Conservation (phyloP, 2,797 vertebrate species). For the Mycteria americana region DNA sequence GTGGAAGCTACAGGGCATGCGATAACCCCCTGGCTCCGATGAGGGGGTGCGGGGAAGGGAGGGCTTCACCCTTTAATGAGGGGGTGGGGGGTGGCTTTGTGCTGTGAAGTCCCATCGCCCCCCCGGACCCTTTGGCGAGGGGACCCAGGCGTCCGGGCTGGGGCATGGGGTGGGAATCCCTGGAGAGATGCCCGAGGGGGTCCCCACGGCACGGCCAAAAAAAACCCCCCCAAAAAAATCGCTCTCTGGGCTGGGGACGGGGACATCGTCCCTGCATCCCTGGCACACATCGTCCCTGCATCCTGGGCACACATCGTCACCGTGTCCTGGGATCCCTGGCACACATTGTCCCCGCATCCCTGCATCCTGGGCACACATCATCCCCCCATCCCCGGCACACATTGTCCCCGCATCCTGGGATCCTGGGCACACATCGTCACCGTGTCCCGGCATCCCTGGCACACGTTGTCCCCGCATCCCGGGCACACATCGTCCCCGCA, state of each 20-base stretch:
- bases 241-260: not conserved
- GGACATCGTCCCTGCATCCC: rapidly evolving
- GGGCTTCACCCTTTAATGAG: not conserved
- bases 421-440: not conserved
- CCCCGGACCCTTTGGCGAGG: rapidly evolving
- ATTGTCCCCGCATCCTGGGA: not conserved
- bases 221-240: not conserved
- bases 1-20: constrained; percentile 13
- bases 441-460: no score
- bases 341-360: not conserved
- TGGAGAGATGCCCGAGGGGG: rapidly evolving
- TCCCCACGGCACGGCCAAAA: not conserved
- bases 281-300: no score
- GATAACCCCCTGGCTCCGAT: constrained; percentile 15
- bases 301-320: not conserved
- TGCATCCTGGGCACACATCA: not conserved
- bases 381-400: not conserved
- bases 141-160: rapidly evolving
- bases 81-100: not conserved
- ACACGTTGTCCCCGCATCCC: not conserved
- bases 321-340: no score
- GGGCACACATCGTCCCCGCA: no score
- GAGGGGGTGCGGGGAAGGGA: not conserved
- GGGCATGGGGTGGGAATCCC: not conserved
- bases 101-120: not conserved